Percentiles rank a stretch among this genome's conserved stretches.
Evolutionary conservation across 2,113 vertebrate species (phyloP).

Genomic region (Cebus imitator): DNA sequence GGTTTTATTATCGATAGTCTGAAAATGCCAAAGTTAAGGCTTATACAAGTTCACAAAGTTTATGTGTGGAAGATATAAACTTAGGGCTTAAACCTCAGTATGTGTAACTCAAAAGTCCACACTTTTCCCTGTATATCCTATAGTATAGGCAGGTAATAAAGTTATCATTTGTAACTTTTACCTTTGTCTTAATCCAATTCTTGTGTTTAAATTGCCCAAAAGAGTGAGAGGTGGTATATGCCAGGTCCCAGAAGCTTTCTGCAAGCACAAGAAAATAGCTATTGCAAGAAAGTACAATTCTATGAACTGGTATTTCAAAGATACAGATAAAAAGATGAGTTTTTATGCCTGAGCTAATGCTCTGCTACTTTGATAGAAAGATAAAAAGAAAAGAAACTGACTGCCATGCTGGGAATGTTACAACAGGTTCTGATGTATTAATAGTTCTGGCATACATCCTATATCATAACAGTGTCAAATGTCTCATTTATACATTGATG

Average conservation of each 20-base stretch:
- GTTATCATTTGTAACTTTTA: not conserved
- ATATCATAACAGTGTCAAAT: not conserved
- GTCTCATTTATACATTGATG: not conserved
- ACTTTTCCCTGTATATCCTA: not conserved
- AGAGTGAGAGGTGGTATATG: not conserved
- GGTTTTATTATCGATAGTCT: not conserved
- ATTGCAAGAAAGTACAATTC: not conserved
- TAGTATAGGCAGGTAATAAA: not conserved
- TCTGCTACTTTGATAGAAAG: conserved; percentile 34
- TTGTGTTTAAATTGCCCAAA: conserved; percentile 56
- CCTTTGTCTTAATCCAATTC: conserved; percentile 36
- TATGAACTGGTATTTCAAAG: conserved; percentile 49
- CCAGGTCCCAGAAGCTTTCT: not conserved
- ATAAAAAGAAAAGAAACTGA: conserved; percentile 35
- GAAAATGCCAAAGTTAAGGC: not conserved
- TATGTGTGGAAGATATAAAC: not conserved
- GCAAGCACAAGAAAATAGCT: conserved; percentile 26
- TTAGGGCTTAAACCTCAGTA: not conserved
- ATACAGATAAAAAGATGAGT: conserved; percentile 13
- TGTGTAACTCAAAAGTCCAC: not conserved
- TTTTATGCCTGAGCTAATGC: conserved; percentile 35
- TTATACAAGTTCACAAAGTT: not conserved
- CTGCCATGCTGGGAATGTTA: not conserved
- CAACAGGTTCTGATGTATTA: conserved; percentile 1
- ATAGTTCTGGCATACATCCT: conserved; percentile 13